Conservation (phyloP, 1,140 invertebrate species). For the Drosophila obscura region DNA sequence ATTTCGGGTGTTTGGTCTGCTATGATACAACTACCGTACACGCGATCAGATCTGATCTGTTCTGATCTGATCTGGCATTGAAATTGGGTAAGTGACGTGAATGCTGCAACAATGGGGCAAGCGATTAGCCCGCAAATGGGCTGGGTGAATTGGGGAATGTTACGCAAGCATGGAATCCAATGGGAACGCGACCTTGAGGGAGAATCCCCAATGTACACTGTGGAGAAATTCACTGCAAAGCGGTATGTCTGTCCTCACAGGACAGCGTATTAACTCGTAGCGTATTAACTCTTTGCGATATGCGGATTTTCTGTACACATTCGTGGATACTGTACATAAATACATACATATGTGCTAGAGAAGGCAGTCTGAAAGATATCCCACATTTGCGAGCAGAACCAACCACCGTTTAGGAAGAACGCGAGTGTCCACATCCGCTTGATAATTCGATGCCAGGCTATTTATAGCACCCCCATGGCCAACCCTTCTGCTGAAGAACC, state of each 20-base stretch:
- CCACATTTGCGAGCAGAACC: conserved; percentile 9
- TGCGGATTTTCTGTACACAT: too few relatives aligned
- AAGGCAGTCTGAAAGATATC: too few relatives aligned
- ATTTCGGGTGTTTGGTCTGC: conserved; percentile 44
- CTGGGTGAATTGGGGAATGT: too few relatives aligned
- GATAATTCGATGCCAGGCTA: conserved; percentile 49
- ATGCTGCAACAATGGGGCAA: conserved; percentile 44
- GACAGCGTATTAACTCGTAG: too few relatives aligned
- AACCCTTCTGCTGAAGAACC: neutral
- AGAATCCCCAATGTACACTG: too few relatives aligned
- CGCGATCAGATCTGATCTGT: conserved; percentile 40
- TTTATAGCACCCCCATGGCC: conserved; percentile 55
- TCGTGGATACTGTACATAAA: too few relatives aligned
- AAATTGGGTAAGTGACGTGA: conserved; percentile 59
- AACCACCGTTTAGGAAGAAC: conserved; percentile 14
- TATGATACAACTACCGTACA: conserved; percentile 53
- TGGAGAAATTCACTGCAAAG: too few relatives aligned
- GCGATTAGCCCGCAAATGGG: conserved; percentile 1
- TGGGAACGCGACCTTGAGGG: too few relatives aligned
- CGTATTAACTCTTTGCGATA: too few relatives aligned
- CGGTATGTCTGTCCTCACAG: too few relatives aligned
- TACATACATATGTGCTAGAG: too few relatives aligned
- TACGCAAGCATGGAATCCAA: too few relatives aligned
- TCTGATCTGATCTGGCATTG: conserved; percentile 48
- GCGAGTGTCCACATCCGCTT: conserved; percentile 43